These are phyloP conservation scores for Hololepta plana DNA, from an alignment of 2,888 invertebrate species.

Conservation along the genomic window DNA sequence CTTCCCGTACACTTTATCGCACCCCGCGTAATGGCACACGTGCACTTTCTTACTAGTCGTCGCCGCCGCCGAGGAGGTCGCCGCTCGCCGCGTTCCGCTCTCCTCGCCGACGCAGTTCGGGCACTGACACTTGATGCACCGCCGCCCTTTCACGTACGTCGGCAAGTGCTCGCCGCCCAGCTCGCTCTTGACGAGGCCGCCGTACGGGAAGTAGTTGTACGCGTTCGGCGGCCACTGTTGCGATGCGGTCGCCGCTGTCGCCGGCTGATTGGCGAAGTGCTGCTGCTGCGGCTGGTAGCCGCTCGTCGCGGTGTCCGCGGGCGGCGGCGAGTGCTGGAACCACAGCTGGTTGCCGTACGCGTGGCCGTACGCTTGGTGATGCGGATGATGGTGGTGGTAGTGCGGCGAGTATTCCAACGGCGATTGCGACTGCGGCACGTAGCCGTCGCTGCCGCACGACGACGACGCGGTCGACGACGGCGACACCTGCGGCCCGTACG, in stretches of 20 bases:
- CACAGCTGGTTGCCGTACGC: conserved; percentile 21
- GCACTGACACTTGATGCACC: conserved; percentile 60
- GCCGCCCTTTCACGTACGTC: conserved; percentile 34
- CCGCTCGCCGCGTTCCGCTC: conserved; percentile 59
- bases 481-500: conserved; percentile 19
- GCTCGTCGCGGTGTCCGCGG: conserved; percentile 22
- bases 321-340: conserved; percentile 25
- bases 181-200: conserved; percentile 14
- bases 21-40: conserved; percentile 74
- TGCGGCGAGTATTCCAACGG: conserved; percentile 24
- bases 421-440: conserved; percentile 19
- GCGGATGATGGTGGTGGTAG: conserved; percentile 12
- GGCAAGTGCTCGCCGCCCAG: no score
- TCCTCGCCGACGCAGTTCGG: conserved; percentile 70
- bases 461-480: conserved; percentile 21
- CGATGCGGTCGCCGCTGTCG: conserved; percentile 30
- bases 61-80: no score
- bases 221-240: conserved; percentile 30
- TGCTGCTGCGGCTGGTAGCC: conserved; percentile 29
- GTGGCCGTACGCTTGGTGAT: conserved; percentile 14
- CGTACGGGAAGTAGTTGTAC: conserved; percentile 22
- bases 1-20: conserved; percentile 78
- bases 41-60: conserved; percentile 73
- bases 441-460: conserved; percentile 23
- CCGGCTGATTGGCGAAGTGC: no score